Conservation (phyloP, 2,888 invertebrate species). For the Tetramorium bicarinatum region DNA sequence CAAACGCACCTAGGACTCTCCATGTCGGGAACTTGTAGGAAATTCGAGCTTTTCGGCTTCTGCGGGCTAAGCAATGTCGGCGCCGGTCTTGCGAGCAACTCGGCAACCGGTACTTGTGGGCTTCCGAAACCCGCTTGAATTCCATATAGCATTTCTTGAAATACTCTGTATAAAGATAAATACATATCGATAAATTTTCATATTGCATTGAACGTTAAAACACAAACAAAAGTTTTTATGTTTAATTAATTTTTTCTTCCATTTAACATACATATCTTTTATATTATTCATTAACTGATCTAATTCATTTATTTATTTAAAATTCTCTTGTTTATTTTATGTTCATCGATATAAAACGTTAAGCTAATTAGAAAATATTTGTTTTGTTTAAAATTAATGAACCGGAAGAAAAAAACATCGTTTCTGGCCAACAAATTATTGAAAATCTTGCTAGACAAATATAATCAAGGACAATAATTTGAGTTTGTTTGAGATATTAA, state of each 20-base stretch:
- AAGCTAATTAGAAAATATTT: constrained; percentile 19
- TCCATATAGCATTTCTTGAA: constrained; percentile 97
- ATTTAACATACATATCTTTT: not conserved
- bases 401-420: not conserved
- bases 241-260: not conserved
- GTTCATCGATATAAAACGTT: not conserved
- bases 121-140: constrained; percentile 97
- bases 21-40: constrained; percentile 96
- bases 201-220: not conserved
- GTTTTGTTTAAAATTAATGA: not conserved
- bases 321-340: not conserved
- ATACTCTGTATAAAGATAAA: constrained; percentile 88
- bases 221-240: not conserved
- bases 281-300: not conserved
- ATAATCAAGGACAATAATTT: constrained; percentile 1
- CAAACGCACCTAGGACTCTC: constrained; percentile 90
- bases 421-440: not conserved
- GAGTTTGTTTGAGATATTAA: constrained; percentile 7
- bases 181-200: constrained; percentile 1
- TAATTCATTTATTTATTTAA: not conserved
- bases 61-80: constrained; percentile 95
- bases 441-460: not conserved
- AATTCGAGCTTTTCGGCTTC: constrained; percentile 96
- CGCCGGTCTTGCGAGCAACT: constrained; percentile 94
- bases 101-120: constrained; percentile 97